These are phyloP conservation scores for Drosophila acutilabella DNA, from an alignment of 2,888 invertebrate genomes.

Conservation along the genomic window DNA sequence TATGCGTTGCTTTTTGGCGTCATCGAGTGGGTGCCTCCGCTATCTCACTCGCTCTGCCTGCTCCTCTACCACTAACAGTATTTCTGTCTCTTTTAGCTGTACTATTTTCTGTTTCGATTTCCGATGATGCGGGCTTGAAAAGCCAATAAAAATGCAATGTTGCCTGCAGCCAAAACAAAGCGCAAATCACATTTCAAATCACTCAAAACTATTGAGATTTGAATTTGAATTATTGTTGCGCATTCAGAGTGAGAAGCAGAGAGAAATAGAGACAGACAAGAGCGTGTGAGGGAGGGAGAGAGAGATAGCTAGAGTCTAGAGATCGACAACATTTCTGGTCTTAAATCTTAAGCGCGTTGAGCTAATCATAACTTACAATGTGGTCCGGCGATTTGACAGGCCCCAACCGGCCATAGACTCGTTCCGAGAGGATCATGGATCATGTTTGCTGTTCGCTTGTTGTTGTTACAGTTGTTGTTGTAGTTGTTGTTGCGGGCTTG, in stretches of 20 bases:
- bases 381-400: slow-evolving; percentile 81
- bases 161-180: slow-evolving; percentile 70
- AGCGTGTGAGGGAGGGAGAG: background rate
- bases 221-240: slow-evolving; percentile 76
- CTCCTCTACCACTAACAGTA: slow-evolving; percentile 2
- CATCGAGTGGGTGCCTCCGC: slow-evolving; percentile 59
- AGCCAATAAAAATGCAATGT: slow-evolving; percentile 65
- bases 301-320: background rate
- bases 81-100: slow-evolving; percentile 1
- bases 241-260: slow-evolving; percentile 5
- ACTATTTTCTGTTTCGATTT: slow-evolving; percentile 46
- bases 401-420: slow-evolving; percentile 63
- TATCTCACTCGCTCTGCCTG: background rate
- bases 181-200: slow-evolving; percentile 77
- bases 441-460: slow-evolving; percentile 56
- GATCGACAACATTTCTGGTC: slow-evolving; percentile 72
- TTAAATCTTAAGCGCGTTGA: slow-evolving; percentile 80
- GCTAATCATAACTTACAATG: slow-evolving; percentile 82
- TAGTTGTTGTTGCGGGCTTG: slow-evolving; percentile 45
- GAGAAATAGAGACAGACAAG: background rate
- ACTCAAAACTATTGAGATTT: slow-evolving; percentile 78
- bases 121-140: slow-evolving; percentile 56
- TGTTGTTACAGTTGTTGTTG: slow-evolving; percentile 18
- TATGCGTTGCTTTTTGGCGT: slow-evolving; percentile 65
- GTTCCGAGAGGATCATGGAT: slow-evolving; percentile 72